Base-by-base conservation (phyloP, 1,140 invertebrate species). In the Drosophila fuyamai region DNA sequence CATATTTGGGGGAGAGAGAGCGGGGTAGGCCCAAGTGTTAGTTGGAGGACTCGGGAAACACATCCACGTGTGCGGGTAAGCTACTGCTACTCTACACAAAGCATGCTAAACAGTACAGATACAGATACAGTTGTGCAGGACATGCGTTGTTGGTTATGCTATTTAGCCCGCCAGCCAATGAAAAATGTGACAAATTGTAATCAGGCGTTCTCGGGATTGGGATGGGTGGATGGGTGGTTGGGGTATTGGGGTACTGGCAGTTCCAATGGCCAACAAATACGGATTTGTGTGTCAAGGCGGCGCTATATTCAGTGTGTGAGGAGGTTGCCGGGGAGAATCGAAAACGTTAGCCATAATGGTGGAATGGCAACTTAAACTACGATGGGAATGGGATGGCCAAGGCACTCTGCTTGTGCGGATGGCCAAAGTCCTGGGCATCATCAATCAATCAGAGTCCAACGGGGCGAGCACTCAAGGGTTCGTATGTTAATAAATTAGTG, bases 381-480 rank as follows among this genome's bases (percentile, higher is more conserved):
- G 8, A 29, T n/a, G 18, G 60, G 14, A 32, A 16, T 36, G 10
- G n/a, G 13, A 18, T 12, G 3, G 38, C 13, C 23, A 57, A 13
- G 4, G 14, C 41, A 40, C 18, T 32, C 6, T 23, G 46, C 44
- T 6, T 10, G 18, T 9, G 4, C 10, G 40, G 18, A 9, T n/a
- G n/a, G 48, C n/a, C 36, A 27, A 36, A 3, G 60, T 53, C 56
- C 54, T 44, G n/a, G 65, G 63, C 63, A 86, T 79, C 79, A 85
- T 85, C 82, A 86, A 85, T 85, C 82, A 85, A 82, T 86, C 82
- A 86, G 63, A 53, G 75, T 55, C 70, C 66, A 71, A 72, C 59
- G 46, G 47, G 61, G 47, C 13, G 76, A 60, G 55, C 80, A 55
- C 71, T 79, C 81, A 79, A 84, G 76, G 81, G 54, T 46, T 84